Base-by-base conservation (phyloP, 2,888 invertebrate species). In the Prionchulus punctatus region DNA sequence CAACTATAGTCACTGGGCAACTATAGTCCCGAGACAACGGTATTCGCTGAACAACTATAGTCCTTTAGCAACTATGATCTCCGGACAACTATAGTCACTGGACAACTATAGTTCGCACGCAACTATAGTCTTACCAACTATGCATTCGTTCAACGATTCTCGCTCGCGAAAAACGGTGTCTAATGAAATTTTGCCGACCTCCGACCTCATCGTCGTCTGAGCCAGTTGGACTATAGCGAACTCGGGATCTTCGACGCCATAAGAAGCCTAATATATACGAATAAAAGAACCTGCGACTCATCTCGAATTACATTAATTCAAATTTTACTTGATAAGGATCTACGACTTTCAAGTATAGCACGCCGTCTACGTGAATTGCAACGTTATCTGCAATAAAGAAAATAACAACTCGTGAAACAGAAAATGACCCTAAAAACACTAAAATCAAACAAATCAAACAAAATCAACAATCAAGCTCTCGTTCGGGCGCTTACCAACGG, bases 151-250 rank as follows among this genome's bases (percentile, higher is more conserved):
- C 23, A 98, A 79, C 54, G 84, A 86, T 74, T 96, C 98, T 66
- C 98, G 80, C 75, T 99, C 98, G 60, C 87, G 79, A 71, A 98
- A 99, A 18, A 98, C 87, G 71, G 89, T 90, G 72, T 98, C 98
- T 61, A 99, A 74, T 1, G 86, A 81, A 73, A 99, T 98, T 77
- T 92, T 94, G 57, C 98, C 98, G 45, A 99, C 79, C 73, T 98
- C 98, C 0, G 94, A 94, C 70, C 98, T 81, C 98, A 98, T 99
- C 0, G 98, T 98, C 0, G 98, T 99, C 78, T 98, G 98, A 1
- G 98, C 98, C 49, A 99, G 76, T 74, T 98, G 96, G 1, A 94
- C 94, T 59, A 98, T 90, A 0, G 98, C 98, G 78, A 92, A 99
- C 74, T 98, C 96, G 0, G 96, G 91, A 76, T 99, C 96, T 75